Conservation (phyloP, 2,888 invertebrate species). For the Parelbella ahira region DNA sequence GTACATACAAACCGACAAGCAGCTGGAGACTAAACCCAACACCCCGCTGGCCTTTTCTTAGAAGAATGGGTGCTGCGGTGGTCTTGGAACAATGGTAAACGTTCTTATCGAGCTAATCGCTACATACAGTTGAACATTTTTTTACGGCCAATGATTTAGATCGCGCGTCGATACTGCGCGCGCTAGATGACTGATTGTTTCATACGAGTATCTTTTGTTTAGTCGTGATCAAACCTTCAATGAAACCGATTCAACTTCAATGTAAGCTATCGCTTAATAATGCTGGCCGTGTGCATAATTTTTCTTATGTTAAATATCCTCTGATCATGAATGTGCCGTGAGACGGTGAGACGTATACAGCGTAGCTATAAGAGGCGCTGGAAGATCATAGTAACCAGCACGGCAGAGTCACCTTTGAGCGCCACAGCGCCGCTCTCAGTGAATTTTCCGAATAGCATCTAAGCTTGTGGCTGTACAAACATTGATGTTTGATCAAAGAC, state of each 20-base stretch:
- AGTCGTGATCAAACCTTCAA: too few species aligned
- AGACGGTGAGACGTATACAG: too few species aligned
- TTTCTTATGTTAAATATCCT: too few species aligned
- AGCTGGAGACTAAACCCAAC: too few species aligned
- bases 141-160: constrained; percentile 6
- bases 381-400: too few species aligned
- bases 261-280: too few species aligned
- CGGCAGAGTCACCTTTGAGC: constrained; percentile 9
- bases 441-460: constrained; percentile 34
- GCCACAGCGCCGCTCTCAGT: constrained; percentile 27
- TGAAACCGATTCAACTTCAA: too few species aligned
- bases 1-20: too few species aligned
- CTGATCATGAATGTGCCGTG: too few species aligned
- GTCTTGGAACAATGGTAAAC: constrained; percentile 27
- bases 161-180: constrained; percentile 6
- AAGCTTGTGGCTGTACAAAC: constrained; percentile 28
- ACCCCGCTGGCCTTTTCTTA: constrained; percentile 32
- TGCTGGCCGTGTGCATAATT: too few species aligned
- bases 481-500: constrained; percentile 24
- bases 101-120: constrained; percentile 12
- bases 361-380: too few species aligned
- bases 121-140: constrained; percentile 16
- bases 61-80: constrained; percentile 34
- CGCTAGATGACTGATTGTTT: constrained; percentile 16
- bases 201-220: too few species aligned